Conservation (phyloP, 2,113 vertebrate genomes). For the Atlantisia rogersi region DNA sequence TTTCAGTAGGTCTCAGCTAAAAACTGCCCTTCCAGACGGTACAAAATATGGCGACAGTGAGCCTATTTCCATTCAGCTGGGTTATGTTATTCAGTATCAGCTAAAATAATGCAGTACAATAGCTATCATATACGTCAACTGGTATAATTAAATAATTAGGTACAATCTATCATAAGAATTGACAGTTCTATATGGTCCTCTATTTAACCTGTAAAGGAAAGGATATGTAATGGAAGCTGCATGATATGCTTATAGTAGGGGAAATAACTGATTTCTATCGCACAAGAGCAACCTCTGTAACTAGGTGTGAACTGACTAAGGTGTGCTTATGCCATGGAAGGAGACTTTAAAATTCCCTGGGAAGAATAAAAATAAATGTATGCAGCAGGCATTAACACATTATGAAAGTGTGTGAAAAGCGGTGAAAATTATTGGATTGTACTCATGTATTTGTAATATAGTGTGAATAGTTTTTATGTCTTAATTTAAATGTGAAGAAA, state of each 20-base stretch:
- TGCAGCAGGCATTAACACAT: not conserved
- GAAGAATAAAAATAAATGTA: not conserved
- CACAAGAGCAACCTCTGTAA: not conserved
- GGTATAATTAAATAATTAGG: not conserved
- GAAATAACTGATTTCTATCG: not conserved
- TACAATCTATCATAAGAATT: not conserved
- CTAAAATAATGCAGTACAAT: not conserved
- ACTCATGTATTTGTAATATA: not conserved
- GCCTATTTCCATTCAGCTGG: not conserved
- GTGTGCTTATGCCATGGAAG: not conserved
- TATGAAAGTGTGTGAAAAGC: not conserved
- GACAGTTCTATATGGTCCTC: not conserved
- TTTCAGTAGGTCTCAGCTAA: not conserved
- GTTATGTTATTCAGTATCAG: not conserved
- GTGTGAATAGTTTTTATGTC: not conserved
- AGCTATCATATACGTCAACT: not conserved
- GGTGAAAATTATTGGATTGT: not conserved
- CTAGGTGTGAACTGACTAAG: not conserved
- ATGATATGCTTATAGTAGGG: not conserved
- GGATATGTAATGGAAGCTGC: not conserved
- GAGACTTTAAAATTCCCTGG: not conserved
- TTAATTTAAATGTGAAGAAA: conserved; percentile 3
- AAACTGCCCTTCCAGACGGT: not conserved
- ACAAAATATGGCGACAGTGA: not conserved
- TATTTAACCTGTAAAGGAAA: not conserved